Conservation (phyloP, 2,113 vertebrate species). For the Pica pica region DNA sequence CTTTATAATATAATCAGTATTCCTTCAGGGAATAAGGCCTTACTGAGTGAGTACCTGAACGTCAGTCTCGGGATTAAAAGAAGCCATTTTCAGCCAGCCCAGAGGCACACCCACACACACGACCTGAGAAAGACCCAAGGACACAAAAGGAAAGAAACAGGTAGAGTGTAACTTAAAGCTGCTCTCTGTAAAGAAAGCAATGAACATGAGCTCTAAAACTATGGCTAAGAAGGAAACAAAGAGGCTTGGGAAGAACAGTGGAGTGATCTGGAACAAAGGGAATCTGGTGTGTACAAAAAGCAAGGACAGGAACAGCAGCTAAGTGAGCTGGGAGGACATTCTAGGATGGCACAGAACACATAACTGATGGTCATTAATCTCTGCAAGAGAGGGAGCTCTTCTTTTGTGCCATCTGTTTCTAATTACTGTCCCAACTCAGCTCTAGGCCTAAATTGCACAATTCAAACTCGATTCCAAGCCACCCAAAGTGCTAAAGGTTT, state of each 20-base stretch:
- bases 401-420: conserved; percentile 17
- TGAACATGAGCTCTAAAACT: neutral
- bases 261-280: neutral
- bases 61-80: neutral
- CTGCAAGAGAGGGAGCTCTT: neutral
- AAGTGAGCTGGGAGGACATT: neutral
- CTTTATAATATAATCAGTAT: neutral
- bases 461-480: conserved; percentile 4
- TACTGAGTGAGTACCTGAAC: neutral
- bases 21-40: neutral
- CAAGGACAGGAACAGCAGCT: neutral
- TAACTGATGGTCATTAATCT: neutral
- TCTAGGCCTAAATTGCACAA: conserved; percentile 11
- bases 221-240: neutral
- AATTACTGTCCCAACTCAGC: conserved; percentile 1
- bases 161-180: neutral
- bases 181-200: neutral
- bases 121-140: neutral
- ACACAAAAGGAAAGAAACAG: neutral
- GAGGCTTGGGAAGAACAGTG: neutral
- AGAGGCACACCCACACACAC: neutral
- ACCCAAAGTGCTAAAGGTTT: conserved; percentile 37
- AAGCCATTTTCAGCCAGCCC: neutral
- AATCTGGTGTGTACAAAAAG: neutral
- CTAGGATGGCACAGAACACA: neutral